Percentiles rank a stretch among this genome's conserved stretches.
Evolutionary conservation across 2,888 invertebrate genomes (phyloP).

Genomic region (Amitus sp.): DNA sequence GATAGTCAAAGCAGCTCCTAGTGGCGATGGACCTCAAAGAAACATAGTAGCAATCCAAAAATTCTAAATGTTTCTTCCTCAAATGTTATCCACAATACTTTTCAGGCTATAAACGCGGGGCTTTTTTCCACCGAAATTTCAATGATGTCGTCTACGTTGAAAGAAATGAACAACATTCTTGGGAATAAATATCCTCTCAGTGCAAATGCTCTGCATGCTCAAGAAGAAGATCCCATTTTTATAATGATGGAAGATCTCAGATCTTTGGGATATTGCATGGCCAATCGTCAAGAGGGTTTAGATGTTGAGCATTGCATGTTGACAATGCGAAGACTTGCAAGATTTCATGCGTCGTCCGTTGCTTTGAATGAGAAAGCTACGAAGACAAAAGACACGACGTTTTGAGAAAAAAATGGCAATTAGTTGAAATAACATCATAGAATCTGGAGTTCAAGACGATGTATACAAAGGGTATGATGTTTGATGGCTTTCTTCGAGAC

Average conservation of each 20-base stretch:
- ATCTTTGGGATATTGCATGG: constrained; percentile 68
- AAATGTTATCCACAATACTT: neutral
- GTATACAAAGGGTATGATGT: no score
- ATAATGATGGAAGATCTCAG: constrained; percentile 70
- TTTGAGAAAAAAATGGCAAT: no score
- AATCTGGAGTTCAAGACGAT: no score
- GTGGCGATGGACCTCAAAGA: constrained; percentile 62
- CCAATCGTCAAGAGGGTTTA: constrained; percentile 68
- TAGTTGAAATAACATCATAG: no score
- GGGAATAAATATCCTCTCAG: constrained; percentile 43
- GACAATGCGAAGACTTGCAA: constrained; percentile 68
- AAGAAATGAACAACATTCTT: constrained; percentile 53
- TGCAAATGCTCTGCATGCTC: constrained; percentile 55
- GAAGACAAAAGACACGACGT: no score
- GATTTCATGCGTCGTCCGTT: constrained; percentile 70
- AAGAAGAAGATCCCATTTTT: constrained; percentile 55
- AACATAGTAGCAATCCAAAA: constrained; percentile 49
- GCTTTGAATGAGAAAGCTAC: constrained; percentile 68
- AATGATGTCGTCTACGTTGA: constrained; percentile 55
- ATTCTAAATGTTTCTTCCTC: constrained; percentile 1
- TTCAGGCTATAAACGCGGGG: constrained; percentile 45
- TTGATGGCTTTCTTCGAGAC: no score
- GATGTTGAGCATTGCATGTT: constrained; percentile 68
- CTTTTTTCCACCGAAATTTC: constrained; percentile 54
- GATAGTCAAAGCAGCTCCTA: constrained; percentile 62